Conservation (phyloP, 2,888 invertebrate species). For the Tanypteryx hageni region DNA sequence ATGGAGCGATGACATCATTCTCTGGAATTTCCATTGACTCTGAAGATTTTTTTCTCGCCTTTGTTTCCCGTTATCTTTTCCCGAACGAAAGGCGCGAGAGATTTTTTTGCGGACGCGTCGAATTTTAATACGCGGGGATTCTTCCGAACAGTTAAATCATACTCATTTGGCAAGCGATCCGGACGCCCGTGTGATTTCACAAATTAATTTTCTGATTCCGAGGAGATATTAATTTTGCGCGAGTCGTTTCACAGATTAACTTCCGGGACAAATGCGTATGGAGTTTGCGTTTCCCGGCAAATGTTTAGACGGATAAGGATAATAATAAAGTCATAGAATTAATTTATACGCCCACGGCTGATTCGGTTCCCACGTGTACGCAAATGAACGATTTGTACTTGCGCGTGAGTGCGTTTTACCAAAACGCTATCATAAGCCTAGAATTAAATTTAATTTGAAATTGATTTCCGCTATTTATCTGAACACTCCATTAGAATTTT, state of each 20-base stretch:
- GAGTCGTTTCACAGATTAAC: not conserved
- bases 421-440: not conserved
- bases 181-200: not conserved
- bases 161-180: not conserved
- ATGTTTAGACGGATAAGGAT: not conserved
- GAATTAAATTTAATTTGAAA: not conserved
- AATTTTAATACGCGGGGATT: not conserved
- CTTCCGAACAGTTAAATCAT: not conserved
- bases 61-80: not conserved
- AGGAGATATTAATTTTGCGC: not conserved
- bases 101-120: not conserved
- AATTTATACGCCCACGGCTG: not conserved
- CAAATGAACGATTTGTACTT: not conserved
- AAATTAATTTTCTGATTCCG: not conserved
- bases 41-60: not conserved
- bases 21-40: not conserved
- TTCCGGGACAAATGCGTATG: not conserved
- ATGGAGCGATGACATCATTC: slow-evolving; percentile 48
- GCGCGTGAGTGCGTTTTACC: not conserved
- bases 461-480: not conserved
- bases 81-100: not conserved
- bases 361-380: not conserved
- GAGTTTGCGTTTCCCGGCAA: not conserved
- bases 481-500: not conserved
- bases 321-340: not conserved